These are phyloP conservation scores for Bellardia pandia DNA, from an alignment of 2,888 invertebrate genomes.

Conservation along the genomic window DNA sequence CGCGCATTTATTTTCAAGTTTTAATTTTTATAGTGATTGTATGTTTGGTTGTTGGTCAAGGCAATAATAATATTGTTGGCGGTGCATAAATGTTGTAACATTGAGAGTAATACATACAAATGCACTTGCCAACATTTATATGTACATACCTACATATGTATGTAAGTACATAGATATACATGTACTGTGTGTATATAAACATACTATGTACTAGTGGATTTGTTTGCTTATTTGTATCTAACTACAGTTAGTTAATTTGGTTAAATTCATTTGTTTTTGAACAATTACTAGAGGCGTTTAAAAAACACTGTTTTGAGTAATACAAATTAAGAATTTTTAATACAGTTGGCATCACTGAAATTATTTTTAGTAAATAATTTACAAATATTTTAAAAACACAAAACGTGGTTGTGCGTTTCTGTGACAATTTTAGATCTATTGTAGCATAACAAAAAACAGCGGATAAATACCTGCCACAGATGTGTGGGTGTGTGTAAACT, in stretches of 20 bases:
- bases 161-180: neutral
- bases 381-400: too few relatives aligned
- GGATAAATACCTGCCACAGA: too few relatives aligned
- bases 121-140: conserved; percentile 9
- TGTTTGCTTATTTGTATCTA: neutral
- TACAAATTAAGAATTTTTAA: too few relatives aligned
- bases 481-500: too few relatives aligned
- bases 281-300: conserved; percentile 6
- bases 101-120: conserved; percentile 56
- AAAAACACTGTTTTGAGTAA: neutral
- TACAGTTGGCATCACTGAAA: too few relatives aligned
- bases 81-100: conserved; percentile 53
- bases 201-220: neutral
- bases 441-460: too few relatives aligned
- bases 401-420: too few relatives aligned
- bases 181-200: neutral
- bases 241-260: conserved; percentile 40
- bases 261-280: conserved; percentile 30
- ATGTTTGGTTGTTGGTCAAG: conserved; percentile 70
- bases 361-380: too few relatives aligned
- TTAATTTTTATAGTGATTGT: conserved; percentile 5
- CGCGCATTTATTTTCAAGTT: conserved; percentile 54
- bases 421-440: too few relatives aligned
- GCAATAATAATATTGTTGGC: conserved; percentile 61
- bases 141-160: neutral